Evolutionary conservation across 2,113 vertebrate genomes (phyloP).

Genomic region (Abramis brama): DNA sequence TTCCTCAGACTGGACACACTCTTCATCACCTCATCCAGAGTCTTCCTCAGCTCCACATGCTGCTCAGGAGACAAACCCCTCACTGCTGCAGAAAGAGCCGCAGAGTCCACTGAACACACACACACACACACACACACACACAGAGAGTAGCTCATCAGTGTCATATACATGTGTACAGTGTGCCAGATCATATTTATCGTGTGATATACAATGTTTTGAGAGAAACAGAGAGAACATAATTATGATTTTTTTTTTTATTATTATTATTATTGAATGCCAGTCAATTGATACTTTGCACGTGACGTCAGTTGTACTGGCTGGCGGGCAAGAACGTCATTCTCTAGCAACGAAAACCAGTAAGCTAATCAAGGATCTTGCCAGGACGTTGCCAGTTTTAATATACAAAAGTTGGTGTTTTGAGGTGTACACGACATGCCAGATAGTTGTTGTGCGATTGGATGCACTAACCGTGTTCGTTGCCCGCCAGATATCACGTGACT

Average conservation of each 20-base stretch:
- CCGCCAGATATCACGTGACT: too few species aligned
- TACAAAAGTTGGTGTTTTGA: too few species aligned
- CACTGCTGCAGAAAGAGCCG: constrained; percentile 61
- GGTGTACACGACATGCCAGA: too few species aligned
- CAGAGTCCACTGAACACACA: constrained; percentile 56
- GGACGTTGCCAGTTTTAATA: too few species aligned
- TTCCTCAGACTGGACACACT: constrained; percentile 78
- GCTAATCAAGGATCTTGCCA: too few species aligned
- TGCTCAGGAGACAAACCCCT: constrained; percentile 68
- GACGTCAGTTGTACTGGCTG: too few species aligned
- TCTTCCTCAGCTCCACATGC: constrained; percentile 82
- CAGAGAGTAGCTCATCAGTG: background rate
- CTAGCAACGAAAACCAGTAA: too few species aligned
- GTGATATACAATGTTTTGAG: background rate
- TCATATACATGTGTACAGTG: background rate
- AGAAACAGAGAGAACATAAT: background rate
- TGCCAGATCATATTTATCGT: background rate
- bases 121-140: constrained; percentile 21
- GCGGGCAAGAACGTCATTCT: too few species aligned
- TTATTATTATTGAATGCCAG: too few species aligned
- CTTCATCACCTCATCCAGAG: constrained; percentile 84
- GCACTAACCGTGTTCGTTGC: too few species aligned
- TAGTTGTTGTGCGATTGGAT: too few species aligned
- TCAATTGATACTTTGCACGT: too few species aligned
- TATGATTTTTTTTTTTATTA: background rate